Evolutionary conservation across 2,888 invertebrate species (phyloP).

Genomic region (Arrhopalites spinosus): DNA sequence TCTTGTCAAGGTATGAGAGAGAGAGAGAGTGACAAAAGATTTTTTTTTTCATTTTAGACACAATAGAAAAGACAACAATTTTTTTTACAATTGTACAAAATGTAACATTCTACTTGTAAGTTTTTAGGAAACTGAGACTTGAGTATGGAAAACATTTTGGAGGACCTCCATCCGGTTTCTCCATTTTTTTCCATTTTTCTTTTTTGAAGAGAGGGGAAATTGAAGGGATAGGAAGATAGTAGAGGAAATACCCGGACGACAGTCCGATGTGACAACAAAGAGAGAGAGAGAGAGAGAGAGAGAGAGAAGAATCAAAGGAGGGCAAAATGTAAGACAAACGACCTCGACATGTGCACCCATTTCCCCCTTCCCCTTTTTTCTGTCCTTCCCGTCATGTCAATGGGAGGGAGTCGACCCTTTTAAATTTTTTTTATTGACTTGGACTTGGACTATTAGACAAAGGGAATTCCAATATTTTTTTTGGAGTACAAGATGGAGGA

Average conservation of each 20-base stretch:
- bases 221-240: slow-evolving; percentile 8
- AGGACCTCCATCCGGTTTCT: too few relatives aligned
- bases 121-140: too few relatives aligned
- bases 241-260: slow-evolving; percentile 18
- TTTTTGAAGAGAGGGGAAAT: too few relatives aligned
- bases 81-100: too few relatives aligned
- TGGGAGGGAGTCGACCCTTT: not conserved
- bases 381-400: not conserved
- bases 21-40: too few relatives aligned
- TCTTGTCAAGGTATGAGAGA: too few relatives aligned
- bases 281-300: not conserved
- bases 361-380: not conserved
- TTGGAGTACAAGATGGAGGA: too few relatives aligned
- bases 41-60: too few relatives aligned
- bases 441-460: not conserved
- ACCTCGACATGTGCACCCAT: slow-evolving; percentile 19
- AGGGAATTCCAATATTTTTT: not conserved
- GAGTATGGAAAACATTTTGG: too few relatives aligned
- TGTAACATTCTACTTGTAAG: too few relatives aligned
- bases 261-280: slow-evolving; percentile 20
- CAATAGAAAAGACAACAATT: too few relatives aligned
- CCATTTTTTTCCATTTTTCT: not conserved
- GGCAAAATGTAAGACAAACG: slow-evolving; percentile 12
- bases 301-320: not conserved
- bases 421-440: slow-evolving; percentile 4